Conservation (phyloP, 2,113 vertebrate species). For the Oncorhynchus tshawytscha region DNA sequence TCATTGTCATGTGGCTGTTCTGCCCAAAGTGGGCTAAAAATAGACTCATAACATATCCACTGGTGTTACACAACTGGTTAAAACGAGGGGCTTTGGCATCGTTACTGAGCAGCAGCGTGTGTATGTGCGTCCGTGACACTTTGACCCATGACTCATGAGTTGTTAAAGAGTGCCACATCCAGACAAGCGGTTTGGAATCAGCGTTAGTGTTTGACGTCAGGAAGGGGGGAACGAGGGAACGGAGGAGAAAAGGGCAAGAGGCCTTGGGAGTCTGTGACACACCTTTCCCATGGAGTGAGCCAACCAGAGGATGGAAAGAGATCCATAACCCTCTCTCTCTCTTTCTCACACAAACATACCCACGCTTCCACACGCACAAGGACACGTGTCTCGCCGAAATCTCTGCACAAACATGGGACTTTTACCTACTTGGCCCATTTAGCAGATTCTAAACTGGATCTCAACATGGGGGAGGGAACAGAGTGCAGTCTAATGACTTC, state of each 20-base stretch:
- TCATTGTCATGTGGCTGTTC: slow-evolving; percentile 30
- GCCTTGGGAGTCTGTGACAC: not conserved
- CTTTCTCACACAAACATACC: too few species aligned
- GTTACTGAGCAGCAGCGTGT: not conserved
- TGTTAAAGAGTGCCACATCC: slow-evolving; percentile 41
- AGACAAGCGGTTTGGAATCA: slow-evolving; percentile 34
- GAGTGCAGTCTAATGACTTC: not conserved
- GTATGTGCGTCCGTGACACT: slow-evolving; percentile 43
- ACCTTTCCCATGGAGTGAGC: slow-evolving; percentile 10
- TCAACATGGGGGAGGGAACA: not conserved
- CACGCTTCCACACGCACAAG: too few species aligned
- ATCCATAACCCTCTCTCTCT: not conserved
- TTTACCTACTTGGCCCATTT: not conserved
- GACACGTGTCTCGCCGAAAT: not conserved
- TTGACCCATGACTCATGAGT: slow-evolving; percentile 51
- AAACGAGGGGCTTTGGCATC: not conserved
- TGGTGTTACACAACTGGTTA: slow-evolving; percentile 59
- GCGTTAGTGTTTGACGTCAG: slow-evolving; percentile 57
- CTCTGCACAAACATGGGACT: not conserved
- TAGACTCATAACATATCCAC: slow-evolving; percentile 51
- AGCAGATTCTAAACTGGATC: not conserved
- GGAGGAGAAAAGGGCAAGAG: not conserved
- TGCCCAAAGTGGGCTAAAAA: slow-evolving; percentile 47
- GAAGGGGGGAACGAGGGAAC: slow-evolving; percentile 1
- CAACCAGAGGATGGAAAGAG: slow-evolving; percentile 14